Base-by-base conservation (phyloP, 1,140 invertebrate genomes). In the Eurosta solidaginis region DNA sequence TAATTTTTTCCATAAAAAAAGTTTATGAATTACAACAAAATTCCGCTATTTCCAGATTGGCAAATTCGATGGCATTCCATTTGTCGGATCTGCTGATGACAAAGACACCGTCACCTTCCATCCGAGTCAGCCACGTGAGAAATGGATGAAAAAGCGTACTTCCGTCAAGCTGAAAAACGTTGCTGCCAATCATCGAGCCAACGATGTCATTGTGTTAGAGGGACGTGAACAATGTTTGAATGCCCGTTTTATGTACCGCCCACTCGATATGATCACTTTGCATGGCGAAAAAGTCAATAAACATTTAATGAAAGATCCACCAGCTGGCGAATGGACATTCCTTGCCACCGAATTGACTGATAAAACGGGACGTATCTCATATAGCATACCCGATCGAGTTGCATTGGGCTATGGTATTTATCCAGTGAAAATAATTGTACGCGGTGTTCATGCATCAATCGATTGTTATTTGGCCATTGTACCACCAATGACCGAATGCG, bases 241-340 rank as follows among this genome's bases (percentile, higher is more conserved):
- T 74, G 98, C 97, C 17, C 92, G 96, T 80, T 99, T 99, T 88
- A 98, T 98, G 94, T 99, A 99, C 88, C 97, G 98, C n/a, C 97
- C 97, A 29, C 90, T 99, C 80, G 98, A 99, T 88, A 92, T 92
- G 91, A 92, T 92, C 47, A 82, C 82, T 25, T 87, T 93, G 81
- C 89, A 90, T 88, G 94, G 95, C 22, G 95, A 96, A 88, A 96
- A 97, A 91, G 96, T 99, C 12, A 97, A 99, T 87, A 93, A 99
- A 82, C 96, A 98, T 87, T 93, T 99, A 82, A 98, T 98, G 94
- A 95, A 93, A 84, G 95, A 98, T 89, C 92, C 94, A 5, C 93
- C 94, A n/a, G 91, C 91, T 68, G 96, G 97, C 2, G 97, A 99
- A 88, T 99, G 98, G 98, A 91, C 90, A 27, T 92, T 93, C 81